These are phyloP conservation scores for Vesta saturnalis DNA, from an alignment of 2,888 invertebrate species.

Conservation along the genomic window DNA sequence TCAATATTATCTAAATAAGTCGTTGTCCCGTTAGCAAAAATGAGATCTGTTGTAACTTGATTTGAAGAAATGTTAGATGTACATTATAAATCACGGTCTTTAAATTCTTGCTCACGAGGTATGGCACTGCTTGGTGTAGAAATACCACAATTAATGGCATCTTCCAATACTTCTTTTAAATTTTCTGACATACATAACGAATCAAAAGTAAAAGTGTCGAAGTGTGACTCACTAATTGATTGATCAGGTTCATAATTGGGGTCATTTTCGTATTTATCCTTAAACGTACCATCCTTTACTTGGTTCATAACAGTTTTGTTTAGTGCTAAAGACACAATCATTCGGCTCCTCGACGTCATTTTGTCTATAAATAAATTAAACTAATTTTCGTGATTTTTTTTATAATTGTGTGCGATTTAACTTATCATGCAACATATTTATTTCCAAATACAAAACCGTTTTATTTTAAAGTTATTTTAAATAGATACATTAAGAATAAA, in stretches of 20 bases:
- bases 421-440: too few relatives aligned
- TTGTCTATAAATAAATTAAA: not conserved
- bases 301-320: too few relatives aligned
- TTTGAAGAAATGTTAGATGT: too few relatives aligned
- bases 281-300: not conserved
- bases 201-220: not conserved
- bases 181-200: not conserved
- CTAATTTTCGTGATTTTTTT: too few relatives aligned
- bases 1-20: too few relatives aligned
- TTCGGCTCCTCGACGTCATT: not conserved
- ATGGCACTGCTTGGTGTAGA: not conserved
- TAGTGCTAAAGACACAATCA: too few relatives aligned
- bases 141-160: not conserved
- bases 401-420: not conserved
- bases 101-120: not conserved
- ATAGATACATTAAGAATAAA: not conserved
- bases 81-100: too few relatives aligned
- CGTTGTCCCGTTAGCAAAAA: not conserved
- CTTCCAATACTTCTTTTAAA: not conserved
- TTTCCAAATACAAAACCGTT: too few relatives aligned
- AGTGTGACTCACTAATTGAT: not conserved
- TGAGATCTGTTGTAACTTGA: too few relatives aligned
- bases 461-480: too few relatives aligned
- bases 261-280: not conserved
- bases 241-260: not conserved